Evolutionary conservation across 2,113 vertebrate species (phyloP).

Genomic region (Sapajus apella): DNA sequence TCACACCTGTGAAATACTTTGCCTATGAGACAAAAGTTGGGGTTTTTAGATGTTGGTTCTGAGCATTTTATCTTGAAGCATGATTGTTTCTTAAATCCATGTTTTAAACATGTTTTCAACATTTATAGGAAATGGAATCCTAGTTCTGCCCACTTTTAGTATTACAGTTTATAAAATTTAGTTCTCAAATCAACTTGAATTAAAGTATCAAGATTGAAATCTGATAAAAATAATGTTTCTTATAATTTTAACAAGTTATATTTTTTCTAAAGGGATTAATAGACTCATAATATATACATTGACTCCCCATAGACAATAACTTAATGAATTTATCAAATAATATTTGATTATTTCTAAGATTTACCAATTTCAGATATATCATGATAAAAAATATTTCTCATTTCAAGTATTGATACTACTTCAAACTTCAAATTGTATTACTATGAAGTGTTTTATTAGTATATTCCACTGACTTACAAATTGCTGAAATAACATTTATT

Average conservation of each 20-base stretch:
- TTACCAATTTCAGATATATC: slow-evolving; percentile 76
- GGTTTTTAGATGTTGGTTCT: not conserved
- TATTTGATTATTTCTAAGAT: slow-evolving; percentile 74
- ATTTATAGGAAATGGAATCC: not conserved
- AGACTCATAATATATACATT: slow-evolving; percentile 75
- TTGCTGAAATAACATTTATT: slow-evolving; percentile 62
- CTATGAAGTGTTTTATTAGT: slow-evolving; percentile 34
- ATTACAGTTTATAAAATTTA: slow-evolving; percentile 37
- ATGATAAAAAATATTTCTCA: slow-evolving; percentile 38
- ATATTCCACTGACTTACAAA: slow-evolving; percentile 64
- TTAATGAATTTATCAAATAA: slow-evolving; percentile 82
- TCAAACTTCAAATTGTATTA: slow-evolving; percentile 37
- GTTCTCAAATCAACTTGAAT: not conserved
- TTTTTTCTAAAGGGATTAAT: slow-evolving; percentile 79
- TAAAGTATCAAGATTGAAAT: not conserved
- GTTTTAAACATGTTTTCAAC: not conserved
- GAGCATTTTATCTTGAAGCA: slow-evolving; percentile 34
- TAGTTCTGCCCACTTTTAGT: slow-evolving; percentile 46
- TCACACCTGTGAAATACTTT: slow-evolving; percentile 43
- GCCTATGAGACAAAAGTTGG: not conserved
- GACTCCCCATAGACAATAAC: slow-evolving; percentile 68
- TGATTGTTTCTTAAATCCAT: not conserved
- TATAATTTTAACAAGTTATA: slow-evolving; percentile 58
- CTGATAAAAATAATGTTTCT: slow-evolving; percentile 40
- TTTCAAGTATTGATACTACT: slow-evolving; percentile 56